Evolutionary conservation across 2,113 vertebrate species (phyloP), one percentile per base, ranked within the genome.

Genomic region (Seriola quinqueradiata): DNA sequence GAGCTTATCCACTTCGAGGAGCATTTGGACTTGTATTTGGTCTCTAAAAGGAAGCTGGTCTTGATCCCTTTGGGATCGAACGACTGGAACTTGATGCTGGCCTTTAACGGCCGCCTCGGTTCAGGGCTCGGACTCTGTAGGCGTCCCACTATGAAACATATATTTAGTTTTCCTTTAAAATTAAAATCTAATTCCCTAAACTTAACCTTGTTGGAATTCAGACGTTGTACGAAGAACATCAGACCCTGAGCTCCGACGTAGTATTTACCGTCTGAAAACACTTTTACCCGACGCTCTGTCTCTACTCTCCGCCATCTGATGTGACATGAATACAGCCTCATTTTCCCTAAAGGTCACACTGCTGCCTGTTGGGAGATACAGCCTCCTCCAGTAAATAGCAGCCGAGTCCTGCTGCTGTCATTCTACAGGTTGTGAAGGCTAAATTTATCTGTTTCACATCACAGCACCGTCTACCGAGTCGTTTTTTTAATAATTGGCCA

Each of bases 401-500:
- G 42, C 58, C 36, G 9, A 13, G 1, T 36, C 61, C 0, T n/a
- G 63, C 52, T 78, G 21, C 58, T 69, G 52, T 74, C 77, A 50
- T 40, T 60, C 38, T 55, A 14, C 72, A 80, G 25, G 64, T 72
- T 73, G 14, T 21, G 58, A 66, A 81, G 69, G 54, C 74, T 83
- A 74, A 82, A 77, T 81, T 36, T 68, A 71, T 84, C 69, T 13
- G 17, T 75, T 52, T 78, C 52, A 71, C 75, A 67, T 83, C 58
- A 64, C 71, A 59, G 59, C 25, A 3, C 65, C 13, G 67, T 78
- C 75, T 36, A 23, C 65, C 50, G 42, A 48, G 70, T 40, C 21
- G 40, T 42, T 36, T 3, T 59, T 80, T 38, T 36, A 2, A 70
- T 64, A 77, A 79, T 77, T 90, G 76, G 87, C 84, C 63, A 25